Conservation (phyloP, 2,888 invertebrate species). For the Scaptomyza polygonia region DNA sequence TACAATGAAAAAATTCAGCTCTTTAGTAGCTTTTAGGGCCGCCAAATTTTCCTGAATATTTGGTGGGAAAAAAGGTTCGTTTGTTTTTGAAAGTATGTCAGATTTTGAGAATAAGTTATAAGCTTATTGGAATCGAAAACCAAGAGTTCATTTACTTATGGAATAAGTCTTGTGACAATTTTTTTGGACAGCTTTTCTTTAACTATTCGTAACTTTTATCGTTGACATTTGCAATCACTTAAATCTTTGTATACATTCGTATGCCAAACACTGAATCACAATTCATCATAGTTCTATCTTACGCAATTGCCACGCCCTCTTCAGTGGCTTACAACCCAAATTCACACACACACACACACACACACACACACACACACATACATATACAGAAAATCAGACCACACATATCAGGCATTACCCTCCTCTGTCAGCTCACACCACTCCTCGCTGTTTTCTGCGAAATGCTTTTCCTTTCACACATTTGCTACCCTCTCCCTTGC, state of each 20-base stretch:
- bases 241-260: not conserved
- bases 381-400: constrained; percentile 28
- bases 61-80: not conserved
- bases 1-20: not conserved
- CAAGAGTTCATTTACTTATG: not conserved
- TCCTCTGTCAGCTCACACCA: constrained; percentile 6
- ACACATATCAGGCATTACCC: constrained; percentile 25
- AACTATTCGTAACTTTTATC: not conserved
- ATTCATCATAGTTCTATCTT: constrained; percentile 21
- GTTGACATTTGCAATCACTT: constrained; percentile 1
- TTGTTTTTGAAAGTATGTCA: not conserved
- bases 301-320: constrained; percentile 21
- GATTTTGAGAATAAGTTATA: too few relatives aligned
- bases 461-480: constrained; percentile 6
- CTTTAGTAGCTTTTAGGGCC: not conserved
- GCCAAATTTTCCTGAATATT: not conserved
- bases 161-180: not conserved
- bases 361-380: not conserved
- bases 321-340: constrained; percentile 4
- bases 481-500: constrained; percentile 15
- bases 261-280: not conserved
- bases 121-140: too few relatives aligned
- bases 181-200: not conserved
- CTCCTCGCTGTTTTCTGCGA: not conserved
- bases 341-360: not conserved